Evolutionary conservation across 2,797 vertebrate species (phyloP).

Genomic region (Remorina albescens): DNA sequence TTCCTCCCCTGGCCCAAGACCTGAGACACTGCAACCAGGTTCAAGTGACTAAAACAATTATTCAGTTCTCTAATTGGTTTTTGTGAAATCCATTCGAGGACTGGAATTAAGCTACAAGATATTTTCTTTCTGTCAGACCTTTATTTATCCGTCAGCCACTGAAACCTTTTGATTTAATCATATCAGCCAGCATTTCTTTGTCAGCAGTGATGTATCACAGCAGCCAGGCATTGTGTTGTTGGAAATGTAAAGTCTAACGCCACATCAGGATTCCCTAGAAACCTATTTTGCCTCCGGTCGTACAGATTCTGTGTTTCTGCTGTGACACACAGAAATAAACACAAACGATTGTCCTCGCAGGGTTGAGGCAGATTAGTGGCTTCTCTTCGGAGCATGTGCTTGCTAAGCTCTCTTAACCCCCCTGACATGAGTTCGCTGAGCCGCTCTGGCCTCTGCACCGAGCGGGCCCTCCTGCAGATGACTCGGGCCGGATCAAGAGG

Average conservation of each 20-base stretch:
- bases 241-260: constrained; percentile 1
- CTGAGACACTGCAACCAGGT: background rate
- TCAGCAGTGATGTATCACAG: too few relatives aligned
- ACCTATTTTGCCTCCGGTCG: constrained; percentile 5
- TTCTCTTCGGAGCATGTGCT: constrained; percentile 32
- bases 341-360: constrained; percentile 16
- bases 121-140: too few relatives aligned
- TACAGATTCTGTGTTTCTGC: background rate
- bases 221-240: background rate
- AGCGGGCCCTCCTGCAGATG: constrained; percentile 43
- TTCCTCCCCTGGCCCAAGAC: background rate
- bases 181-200: too few relatives aligned
- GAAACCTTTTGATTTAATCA: background rate
- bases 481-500: background rate
- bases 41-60: background rate
- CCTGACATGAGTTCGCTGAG: constrained; percentile 7
- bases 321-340: constrained; percentile 3
- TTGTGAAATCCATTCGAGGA: background rate
- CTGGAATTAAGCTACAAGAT: background rate
- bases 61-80: too few relatives aligned
- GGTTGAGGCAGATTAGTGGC: constrained; percentile 30
- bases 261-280: background rate
- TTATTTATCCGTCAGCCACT: background rate
- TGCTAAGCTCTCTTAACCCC: constrained; percentile 39
- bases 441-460: constrained; percentile 12